A percentile compares a stretch with the other conserved stretches of the same genome.
phyloP scores from a whole-genome alignment of 2,797 vertebrate genomes.

The Anguilla anguilla region DNA sequence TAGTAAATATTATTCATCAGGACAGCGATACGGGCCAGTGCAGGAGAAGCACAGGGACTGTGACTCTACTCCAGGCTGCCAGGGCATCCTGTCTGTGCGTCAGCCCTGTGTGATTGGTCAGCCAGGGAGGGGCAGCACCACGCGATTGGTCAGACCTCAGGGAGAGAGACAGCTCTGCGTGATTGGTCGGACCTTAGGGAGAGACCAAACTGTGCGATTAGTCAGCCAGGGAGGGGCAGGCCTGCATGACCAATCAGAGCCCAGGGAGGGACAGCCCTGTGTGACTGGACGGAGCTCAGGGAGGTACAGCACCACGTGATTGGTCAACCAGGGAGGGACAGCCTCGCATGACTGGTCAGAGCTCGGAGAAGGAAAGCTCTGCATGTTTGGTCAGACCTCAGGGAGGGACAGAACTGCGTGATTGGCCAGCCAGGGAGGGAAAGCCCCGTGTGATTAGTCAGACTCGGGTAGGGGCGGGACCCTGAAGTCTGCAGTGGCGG shows the following conservation, averaged over 20 bases:
- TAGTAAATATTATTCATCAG: neutral
- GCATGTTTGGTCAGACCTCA: too few relatives aligned
- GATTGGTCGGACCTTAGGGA: neutral
- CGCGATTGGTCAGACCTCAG: too few relatives aligned
- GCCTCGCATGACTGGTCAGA: neutral
- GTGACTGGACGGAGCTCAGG: neutral
- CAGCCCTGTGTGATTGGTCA: neutral
- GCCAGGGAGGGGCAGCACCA: neutral
- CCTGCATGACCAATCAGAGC: too few relatives aligned
- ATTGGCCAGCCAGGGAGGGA: neutral
- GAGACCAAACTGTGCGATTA: neutral
- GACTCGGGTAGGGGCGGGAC: too few relatives aligned
- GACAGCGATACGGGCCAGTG: neutral
- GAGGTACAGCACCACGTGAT: neutral
- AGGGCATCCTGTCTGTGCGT: neutral
- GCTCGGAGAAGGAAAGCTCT: too few relatives aligned
- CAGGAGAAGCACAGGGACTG: neutral
- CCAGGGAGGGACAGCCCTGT: neutral
- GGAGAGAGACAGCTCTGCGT: neutral
- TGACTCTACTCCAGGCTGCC: neutral
- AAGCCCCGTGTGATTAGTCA: neutral
- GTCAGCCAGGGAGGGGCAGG: neutral
- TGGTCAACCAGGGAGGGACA: neutral
- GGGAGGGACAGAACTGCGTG: too few relatives aligned
- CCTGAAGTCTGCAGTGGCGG: too few relatives aligned